Percentiles rank a stretch among this genome's conserved stretches.
These are phyloP conservation scores for Helarctos malayanus DNA, from an alignment of 2,797 vertebrate species.

Conservation along the genomic window DNA sequence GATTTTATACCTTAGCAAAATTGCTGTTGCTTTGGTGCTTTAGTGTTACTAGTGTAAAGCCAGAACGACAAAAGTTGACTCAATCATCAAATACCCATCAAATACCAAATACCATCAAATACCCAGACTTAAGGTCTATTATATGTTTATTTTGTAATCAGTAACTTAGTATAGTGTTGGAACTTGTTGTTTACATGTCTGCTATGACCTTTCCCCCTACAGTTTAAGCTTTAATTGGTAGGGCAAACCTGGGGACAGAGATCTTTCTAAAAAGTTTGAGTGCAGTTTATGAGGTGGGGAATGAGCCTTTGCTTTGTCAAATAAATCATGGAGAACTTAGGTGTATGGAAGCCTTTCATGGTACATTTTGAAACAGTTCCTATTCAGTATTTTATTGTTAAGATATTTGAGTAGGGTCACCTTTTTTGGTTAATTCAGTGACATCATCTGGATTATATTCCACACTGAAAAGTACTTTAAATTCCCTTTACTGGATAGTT, in stretches of 20 bases:
- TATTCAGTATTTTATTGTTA: not conserved
- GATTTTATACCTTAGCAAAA: not conserved
- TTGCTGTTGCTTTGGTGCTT: conserved; percentile 4
- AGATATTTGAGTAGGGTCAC: not conserved
- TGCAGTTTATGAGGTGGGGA: not conserved
- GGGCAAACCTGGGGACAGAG: not conserved
- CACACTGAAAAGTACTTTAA: not conserved
- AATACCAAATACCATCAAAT: not conserved
- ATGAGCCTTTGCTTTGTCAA: not conserved
- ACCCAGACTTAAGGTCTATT: not conserved
- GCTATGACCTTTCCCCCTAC: not conserved
- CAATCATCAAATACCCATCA: not conserved
- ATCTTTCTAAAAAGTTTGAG: not conserved
- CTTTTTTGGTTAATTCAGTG: not conserved
- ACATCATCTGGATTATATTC: not conserved
- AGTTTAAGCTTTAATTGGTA: not conserved
- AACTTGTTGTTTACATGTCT: not conserved
- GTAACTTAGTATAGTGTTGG: not conserved
- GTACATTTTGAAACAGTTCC: not conserved
- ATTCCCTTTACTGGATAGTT: not conserved
- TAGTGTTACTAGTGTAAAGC: not conserved
- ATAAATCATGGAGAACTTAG: not conserved
- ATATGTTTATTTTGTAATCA: not conserved
- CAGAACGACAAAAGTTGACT: not conserved
- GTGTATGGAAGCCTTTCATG: not conserved